Conservation (phyloP, 2,113 vertebrate genomes). For the Nematolebias whitei region DNA sequence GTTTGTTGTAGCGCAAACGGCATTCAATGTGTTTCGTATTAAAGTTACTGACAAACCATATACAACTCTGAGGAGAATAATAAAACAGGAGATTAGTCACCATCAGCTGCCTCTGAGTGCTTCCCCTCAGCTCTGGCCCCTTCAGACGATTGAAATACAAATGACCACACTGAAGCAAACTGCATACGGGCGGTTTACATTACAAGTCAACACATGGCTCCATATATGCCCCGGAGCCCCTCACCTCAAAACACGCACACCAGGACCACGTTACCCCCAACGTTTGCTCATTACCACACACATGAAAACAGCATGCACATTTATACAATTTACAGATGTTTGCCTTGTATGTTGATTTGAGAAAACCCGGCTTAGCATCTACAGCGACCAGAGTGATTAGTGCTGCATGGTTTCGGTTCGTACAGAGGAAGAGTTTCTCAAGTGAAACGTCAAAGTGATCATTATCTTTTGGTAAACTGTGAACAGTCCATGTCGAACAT, state of each 20-base stretch:
- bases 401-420: conserved; percentile 3
- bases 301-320: conserved; percentile 30
- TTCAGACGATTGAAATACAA: conserved; percentile 60
- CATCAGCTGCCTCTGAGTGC: conserved; percentile 50
- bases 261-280: conserved; percentile 37
- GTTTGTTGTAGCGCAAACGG: neutral
- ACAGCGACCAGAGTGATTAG: conserved; percentile 10
- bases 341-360: conserved; percentile 33
- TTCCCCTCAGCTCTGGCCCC: conserved; percentile 52
- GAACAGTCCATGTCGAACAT: neutral
- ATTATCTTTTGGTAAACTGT: conserved; percentile 1
- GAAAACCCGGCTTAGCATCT: conserved; percentile 27
- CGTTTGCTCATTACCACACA: conserved; percentile 55
- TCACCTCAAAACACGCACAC: conserved; percentile 47
- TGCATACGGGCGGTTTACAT: conserved; percentile 67
- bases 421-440: neutral
- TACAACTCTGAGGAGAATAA: conserved; percentile 17
- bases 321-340: conserved; percentile 46
- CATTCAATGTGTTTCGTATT: conserved; percentile 1
- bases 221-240: conserved; percentile 51
- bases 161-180: conserved; percentile 63
- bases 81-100: conserved; percentile 31
- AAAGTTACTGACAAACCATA: conserved; percentile 8
- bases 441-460: conserved; percentile 1
- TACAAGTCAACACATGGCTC: conserved; percentile 64